Evolutionary conservation across 2,113 vertebrate species (phyloP).

Genomic region (Thymallus thymallus): DNA sequence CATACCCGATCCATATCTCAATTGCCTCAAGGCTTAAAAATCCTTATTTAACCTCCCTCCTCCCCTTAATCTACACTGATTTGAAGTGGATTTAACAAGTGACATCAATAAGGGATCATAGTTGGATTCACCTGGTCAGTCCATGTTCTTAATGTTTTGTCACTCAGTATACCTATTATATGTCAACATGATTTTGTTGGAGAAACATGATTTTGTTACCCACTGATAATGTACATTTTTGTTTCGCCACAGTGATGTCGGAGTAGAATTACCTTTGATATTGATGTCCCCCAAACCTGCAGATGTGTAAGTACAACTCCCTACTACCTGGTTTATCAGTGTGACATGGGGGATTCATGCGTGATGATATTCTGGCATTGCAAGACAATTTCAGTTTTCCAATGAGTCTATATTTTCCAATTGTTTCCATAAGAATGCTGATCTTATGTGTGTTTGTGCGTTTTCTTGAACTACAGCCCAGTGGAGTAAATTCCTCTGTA

Average conservation of each 20-base stretch:
- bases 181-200: neutral
- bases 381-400: neutral
- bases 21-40: no score
- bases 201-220: neutral
- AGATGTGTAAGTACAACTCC: slow-evolving; percentile 40
- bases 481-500: slow-evolving; percentile 57
- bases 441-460: slow-evolving; percentile 32
- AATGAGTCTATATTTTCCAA: neutral
- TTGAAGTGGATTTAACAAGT: no score
- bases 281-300: slow-evolving; percentile 88
- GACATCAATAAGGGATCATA: no score
- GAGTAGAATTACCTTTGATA: slow-evolving; percentile 79
- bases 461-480: slow-evolving; percentile 48
- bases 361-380: neutral
- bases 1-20: no score
- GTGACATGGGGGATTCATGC: neutral
- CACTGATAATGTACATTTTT: neutral
- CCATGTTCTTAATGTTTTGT: neutral
- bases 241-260: slow-evolving; percentile 75
- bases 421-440: slow-evolving; percentile 3
- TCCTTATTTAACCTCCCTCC: no score
- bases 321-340: neutral
- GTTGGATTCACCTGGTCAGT: no score
- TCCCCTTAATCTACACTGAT: no score
- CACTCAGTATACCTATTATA: neutral